Evolutionary conservation across 2,888 invertebrate species (phyloP), one percentile per base, ranked within the genome.

Genomic region (Xanthorhoe spadicearia): DNA sequence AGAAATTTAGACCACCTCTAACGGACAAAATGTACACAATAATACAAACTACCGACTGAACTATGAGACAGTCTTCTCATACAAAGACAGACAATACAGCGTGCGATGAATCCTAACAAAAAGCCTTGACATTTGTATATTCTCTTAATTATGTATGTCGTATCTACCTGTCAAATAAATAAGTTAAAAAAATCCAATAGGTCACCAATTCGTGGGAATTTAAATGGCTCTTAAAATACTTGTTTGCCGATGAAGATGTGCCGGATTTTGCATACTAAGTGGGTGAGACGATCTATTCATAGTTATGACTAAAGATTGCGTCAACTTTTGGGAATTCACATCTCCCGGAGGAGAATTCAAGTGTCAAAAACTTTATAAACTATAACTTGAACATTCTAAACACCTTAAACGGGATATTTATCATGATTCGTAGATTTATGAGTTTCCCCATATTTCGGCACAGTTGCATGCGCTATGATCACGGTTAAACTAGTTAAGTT

Each of bases 41-140:
- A n/a, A n/a, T n/a, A n/a, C n/a, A n/a, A n/a, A n/a, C n/a, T n/a
- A n/a, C n/a, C n/a, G 13, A 43, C 28, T 53, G 2, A 15, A n/a
- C 35, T 53, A 35, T 13, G 38, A 13, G 13, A 53, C 17, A 13
- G 8, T 17, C 15, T 46, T 54, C 23, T 10, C 38, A 28, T 61
- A 9, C 35, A 55, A 35, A 9, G 17, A 19, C 23, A 43, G 23
- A 54, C 49, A 66, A 50, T 6, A 54, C n/a, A n/a, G n/a, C 66
- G 61, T 71, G 50, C 35, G 60, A 38, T 35, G 70, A 72, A 73
- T 77, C 52, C 50, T 32, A 70, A 75, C 57, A 32, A 61, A 60
- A 52, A 70, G 53, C 79, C 81, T 77, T 80, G 77, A 77, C 72
- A 75, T 80, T 76, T 76, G 51, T 13, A 56, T 68, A 56, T 68